Base-by-base conservation (phyloP, 2,888 invertebrate genomes). In the Leptopilina drosophilae region DNA sequence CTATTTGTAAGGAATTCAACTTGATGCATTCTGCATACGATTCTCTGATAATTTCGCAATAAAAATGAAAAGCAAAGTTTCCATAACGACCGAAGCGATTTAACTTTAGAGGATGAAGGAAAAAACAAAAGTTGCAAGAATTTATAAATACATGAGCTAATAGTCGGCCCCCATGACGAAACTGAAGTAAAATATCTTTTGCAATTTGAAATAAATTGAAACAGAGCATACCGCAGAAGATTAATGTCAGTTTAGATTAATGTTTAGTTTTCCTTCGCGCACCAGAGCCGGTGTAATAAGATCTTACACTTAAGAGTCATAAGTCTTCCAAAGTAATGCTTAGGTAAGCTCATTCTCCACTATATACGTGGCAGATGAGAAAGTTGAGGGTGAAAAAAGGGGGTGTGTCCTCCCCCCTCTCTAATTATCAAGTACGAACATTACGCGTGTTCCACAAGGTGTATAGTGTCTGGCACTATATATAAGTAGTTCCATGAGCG, bases 221-320 rank as follows among this genome's bases (percentile, higher is more conserved):
- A 73, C 53, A 73, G 73, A 73, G 33, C 33, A 33, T 73, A 59
- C 40, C 73, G 56, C 56, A 33, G 9, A 73, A 73, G 56, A 73
- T 73, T 73, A 56, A 73, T 73, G 73, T 15, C 56, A 56, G 73
- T 73, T 56, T 59, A 73, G 56, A 73, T 56, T 40, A 73, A 73
- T 73, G 73, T 40, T 56, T 73, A 73, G 56, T 56, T 73, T 73
- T 33, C 26, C 73, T 15, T 56, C 56, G 15, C 40, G 15, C 40
- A 40, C 33, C n/a, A 73, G 56, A 73, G 56, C 33, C 73, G 73
- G 33, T 73, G 73, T 56, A 73, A 73, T 73, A 73, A 56, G 73
- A 73, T 73, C 73, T 73, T 56, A 73, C 73, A 73, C 73, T 56
- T 73, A 56, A 40, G 56, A 73, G 73, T 73, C 73, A 73, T 73